Conservation (phyloP, 2,113 vertebrate species). For the Tichodroma muraria region DNA sequence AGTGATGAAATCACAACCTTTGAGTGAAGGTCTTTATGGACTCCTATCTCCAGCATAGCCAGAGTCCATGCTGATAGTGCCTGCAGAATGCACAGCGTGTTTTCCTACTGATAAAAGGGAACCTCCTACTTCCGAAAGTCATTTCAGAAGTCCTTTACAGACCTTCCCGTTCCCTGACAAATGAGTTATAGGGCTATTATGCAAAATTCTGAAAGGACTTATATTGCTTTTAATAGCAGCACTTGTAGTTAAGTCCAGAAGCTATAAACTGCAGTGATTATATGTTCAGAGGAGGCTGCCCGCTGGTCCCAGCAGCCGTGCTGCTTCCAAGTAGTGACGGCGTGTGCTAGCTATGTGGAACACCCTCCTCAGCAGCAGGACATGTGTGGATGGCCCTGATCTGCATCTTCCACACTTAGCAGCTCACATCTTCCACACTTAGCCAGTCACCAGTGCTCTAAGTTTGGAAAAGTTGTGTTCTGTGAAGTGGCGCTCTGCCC, state of each 20-base stretch:
- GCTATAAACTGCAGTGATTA: not conserved
- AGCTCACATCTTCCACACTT: not conserved
- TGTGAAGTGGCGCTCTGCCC: not conserved
- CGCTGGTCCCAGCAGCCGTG: not conserved
- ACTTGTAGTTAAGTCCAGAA: not conserved
- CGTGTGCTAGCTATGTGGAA: not conserved
- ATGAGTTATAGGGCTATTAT: not conserved
- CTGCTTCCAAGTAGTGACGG: not conserved
- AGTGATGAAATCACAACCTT: not conserved
- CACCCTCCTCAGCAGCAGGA: not conserved
- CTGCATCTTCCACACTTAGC: not conserved
- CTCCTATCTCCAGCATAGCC: not conserved
- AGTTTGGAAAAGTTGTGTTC: not conserved
- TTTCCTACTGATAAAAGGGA: not conserved
- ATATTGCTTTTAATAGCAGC: not conserved
- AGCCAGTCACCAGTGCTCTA: not conserved
- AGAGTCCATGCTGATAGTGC: not conserved
- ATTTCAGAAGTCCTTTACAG: not conserved
- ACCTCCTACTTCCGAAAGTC: conserved; percentile 12
- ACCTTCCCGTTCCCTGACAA: not conserved
- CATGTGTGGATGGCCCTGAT: not conserved
- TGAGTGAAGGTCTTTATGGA: conserved; percentile 3
- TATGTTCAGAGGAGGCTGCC: not conserved
- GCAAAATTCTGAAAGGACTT: not conserved
- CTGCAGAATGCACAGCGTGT: not conserved